Evolutionary conservation across 2,113 vertebrate species (phyloP).

Genomic region (Mormyrus lacerda): DNA sequence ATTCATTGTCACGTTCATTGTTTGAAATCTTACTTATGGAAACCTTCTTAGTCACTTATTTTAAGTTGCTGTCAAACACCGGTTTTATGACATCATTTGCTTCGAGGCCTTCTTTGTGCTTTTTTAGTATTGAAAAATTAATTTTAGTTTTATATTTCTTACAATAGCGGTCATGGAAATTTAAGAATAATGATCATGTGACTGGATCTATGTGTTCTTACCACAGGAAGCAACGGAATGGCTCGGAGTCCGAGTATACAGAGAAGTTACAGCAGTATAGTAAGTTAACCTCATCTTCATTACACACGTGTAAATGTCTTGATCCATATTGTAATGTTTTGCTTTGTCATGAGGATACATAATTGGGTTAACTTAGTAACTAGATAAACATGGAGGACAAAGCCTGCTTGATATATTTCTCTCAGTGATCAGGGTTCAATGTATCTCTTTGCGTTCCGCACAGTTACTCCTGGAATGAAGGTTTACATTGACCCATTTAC

Average conservation of each 20-base stretch:
- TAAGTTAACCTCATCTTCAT: slow-evolving; percentile 54
- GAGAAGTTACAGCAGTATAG: slow-evolving; percentile 97
- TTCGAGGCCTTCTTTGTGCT: neutral
- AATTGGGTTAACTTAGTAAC: neutral
- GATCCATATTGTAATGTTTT: neutral
- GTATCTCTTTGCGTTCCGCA: neutral
- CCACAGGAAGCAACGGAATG: slow-evolving; percentile 85
- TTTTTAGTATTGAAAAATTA: neutral
- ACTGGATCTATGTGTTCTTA: slow-evolving; percentile 29
- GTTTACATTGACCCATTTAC: slow-evolving; percentile 98
- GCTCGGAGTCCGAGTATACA: slow-evolving; percentile 86
- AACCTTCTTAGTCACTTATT: neutral
- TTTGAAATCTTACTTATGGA: neutral
- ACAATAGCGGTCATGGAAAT: neutral
- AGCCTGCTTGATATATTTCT: neutral
- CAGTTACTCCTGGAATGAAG: slow-evolving; percentile 92
- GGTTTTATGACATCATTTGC: neutral
- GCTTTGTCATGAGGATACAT: neutral
- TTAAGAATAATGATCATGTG: neutral
- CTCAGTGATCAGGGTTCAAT: neutral
- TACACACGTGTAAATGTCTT: neutral
- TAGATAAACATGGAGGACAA: neutral
- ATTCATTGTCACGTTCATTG: neutral
- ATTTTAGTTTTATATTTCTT: neutral
- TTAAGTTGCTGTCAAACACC: neutral